Evolutionary conservation across 1,140 invertebrate species (phyloP).

Genomic region (Harpegnathos saltator): DNA sequence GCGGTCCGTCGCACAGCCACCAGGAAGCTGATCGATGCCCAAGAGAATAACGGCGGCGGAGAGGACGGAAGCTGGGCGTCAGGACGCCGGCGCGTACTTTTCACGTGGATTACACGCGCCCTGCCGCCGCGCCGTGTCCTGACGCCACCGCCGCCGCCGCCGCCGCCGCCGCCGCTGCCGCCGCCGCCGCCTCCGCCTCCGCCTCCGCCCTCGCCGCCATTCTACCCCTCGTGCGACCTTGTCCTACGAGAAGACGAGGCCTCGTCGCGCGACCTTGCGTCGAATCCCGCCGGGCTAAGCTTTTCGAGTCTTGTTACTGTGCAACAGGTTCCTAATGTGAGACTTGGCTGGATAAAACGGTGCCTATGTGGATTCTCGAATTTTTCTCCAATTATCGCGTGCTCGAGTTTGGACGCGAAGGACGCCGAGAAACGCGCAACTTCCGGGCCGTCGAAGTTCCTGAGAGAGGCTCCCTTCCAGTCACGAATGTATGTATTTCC

Average conservation of each 20-base stretch:
- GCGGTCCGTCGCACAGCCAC: slow-evolving; percentile 64
- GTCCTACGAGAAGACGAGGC: slow-evolving; percentile 35
- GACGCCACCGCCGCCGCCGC: background rate
- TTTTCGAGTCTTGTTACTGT: background rate
- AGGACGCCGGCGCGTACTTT: slow-evolving; percentile 77
- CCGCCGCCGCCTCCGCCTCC: background rate
- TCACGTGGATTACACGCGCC: slow-evolving; percentile 72
- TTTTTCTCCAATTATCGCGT: background rate
- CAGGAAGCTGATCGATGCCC: slow-evolving; percentile 75
- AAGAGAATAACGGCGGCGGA: slow-evolving; percentile 69
- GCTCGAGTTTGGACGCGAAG: no score
- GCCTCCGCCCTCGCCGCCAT: no score
- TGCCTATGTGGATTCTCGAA: background rate
- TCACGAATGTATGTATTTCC: no score
- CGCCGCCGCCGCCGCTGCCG: background rate
- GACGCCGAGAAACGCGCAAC: no score
- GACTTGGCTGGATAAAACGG: background rate
- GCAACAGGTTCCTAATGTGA: slow-evolving; percentile 38
- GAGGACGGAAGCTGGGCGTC: slow-evolving; percentile 59
- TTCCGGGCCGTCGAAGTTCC: no score
- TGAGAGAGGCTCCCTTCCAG: no score
- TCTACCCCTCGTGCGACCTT: slow-evolving; percentile 43
- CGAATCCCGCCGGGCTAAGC: background rate
- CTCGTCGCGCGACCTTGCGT: slow-evolving; percentile 47
- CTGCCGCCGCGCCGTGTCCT: background rate